Evolutionary conservation across 2,888 invertebrate genomes (phyloP).

Genomic region (Chrysomela aeneicollis): DNA sequence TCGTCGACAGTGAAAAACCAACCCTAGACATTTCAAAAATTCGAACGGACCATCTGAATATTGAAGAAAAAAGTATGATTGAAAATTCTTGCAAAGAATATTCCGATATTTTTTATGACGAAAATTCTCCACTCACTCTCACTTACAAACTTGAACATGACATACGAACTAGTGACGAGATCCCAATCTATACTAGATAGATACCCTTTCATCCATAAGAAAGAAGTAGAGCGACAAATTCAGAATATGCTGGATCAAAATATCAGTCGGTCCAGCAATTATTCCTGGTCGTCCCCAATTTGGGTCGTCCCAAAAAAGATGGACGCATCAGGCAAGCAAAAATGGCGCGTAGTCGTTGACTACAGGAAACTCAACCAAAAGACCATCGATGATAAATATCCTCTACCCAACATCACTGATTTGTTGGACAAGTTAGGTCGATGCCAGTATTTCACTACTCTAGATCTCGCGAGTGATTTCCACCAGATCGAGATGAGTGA

Average conservation of each 20-base stretch:
- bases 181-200: too few species aligned
- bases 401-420: constrained; percentile 22
- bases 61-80: too few species aligned
- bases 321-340: constrained; percentile 29
- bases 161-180: too few species aligned
- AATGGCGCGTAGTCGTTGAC: constrained; percentile 21
- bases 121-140: too few species aligned
- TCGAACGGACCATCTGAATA: too few species aligned
- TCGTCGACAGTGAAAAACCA: too few species aligned
- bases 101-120: too few species aligned
- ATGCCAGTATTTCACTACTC: constrained; percentile 19
- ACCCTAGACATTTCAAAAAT: too few species aligned
- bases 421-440: constrained; percentile 22
- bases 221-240: constrained; percentile 41
- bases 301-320: constrained; percentile 32
- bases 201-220: too few species aligned
- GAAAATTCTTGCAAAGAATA: too few species aligned
- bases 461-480: constrained; percentile 30
- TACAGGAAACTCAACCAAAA: constrained; percentile 23
- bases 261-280: constrained; percentile 22
- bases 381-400: constrained; percentile 22
- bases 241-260: constrained; percentile 25
- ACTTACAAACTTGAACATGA: too few species aligned
- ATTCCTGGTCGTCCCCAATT: constrained; percentile 27
- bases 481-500: constrained; percentile 36